Percentiles rank a stretch among this genome's conserved stretches.
phyloP scores from a whole-genome alignment of 2,797 vertebrate genomes.

The Hephaestus fuliginosus region DNA sequence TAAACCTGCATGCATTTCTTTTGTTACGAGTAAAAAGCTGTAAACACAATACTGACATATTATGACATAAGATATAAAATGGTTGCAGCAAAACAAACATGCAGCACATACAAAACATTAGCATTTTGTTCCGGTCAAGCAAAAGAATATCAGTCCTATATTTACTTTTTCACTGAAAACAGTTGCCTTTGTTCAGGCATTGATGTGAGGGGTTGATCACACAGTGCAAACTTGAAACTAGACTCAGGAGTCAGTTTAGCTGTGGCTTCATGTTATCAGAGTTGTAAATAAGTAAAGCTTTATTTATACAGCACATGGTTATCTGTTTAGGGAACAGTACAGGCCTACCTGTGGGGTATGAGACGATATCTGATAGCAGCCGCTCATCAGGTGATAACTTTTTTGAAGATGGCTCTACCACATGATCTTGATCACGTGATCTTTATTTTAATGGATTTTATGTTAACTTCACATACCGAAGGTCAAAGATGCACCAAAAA shows the following conservation, averaged over 20 bases:
- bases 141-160: no score
- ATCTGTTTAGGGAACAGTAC: neutral
- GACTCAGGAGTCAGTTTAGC: neutral
- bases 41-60: neutral
- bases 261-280: neutral
- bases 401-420: constrained; percentile 5
- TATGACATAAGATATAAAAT: neutral
- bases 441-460: constrained; percentile 6
- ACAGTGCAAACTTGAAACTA: neutral
- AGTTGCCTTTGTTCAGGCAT: no score
- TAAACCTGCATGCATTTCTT: no score
- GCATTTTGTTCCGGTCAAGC: no score
- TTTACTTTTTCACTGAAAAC: no score
- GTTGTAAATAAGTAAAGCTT: neutral
- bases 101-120: no score
- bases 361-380: neutral
- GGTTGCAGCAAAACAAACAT: neutral
- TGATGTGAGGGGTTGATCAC: neutral
- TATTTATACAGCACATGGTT: neutral
- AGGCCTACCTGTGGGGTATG: neutral
- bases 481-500: neutral
- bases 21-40: neutral
- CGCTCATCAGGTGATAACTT: constrained; percentile 5
- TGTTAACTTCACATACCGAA: neutral
- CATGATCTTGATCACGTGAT: no score